Evolutionary conservation across 2,113 vertebrate genomes (phyloP).

Genomic region (Brachyhypopomus occidentalis): DNA sequence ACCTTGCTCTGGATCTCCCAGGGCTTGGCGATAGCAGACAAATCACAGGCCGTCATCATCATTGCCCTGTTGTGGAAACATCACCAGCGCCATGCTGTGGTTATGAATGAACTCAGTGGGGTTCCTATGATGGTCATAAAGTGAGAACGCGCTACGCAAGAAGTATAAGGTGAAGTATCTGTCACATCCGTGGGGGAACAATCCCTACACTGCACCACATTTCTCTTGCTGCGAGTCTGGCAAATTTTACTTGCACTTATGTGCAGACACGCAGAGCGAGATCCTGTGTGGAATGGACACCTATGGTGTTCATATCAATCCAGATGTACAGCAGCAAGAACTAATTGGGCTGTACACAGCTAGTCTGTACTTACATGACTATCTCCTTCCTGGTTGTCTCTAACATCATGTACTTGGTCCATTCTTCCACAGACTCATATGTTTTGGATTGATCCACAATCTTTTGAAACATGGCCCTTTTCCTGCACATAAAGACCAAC

Average conservation of each 20-base stretch:
- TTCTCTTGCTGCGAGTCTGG: background rate
- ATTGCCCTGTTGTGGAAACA: constrained; percentile 71
- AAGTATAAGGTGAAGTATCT: background rate
- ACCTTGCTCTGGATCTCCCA: constrained; percentile 83
- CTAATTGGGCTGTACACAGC: background rate
- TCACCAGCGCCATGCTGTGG: constrained; percentile 34
- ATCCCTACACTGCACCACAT: background rate
- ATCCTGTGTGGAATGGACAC: no score
- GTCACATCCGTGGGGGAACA: background rate
- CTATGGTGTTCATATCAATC: no score
- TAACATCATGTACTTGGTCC: constrained; percentile 81
- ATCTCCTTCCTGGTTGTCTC: constrained; percentile 81
- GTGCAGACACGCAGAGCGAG: no score
- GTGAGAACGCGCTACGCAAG: background rate
- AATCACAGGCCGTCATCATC: constrained; percentile 84
- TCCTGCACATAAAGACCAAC: constrained; percentile 59
- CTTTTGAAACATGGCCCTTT: constrained; percentile 82
- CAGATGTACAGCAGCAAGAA: background rate
- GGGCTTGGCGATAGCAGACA: constrained; percentile 81
- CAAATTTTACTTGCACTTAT: background rate
- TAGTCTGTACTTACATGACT: constrained; percentile 69
- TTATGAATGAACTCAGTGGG: constrained; percentile 28
- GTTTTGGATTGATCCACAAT: constrained; percentile 82
- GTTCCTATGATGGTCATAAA: background rate
- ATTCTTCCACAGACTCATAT: constrained; percentile 73